Conservation (phyloP, 2,888 invertebrate species). For the Lasioglossum figueresi region DNA sequence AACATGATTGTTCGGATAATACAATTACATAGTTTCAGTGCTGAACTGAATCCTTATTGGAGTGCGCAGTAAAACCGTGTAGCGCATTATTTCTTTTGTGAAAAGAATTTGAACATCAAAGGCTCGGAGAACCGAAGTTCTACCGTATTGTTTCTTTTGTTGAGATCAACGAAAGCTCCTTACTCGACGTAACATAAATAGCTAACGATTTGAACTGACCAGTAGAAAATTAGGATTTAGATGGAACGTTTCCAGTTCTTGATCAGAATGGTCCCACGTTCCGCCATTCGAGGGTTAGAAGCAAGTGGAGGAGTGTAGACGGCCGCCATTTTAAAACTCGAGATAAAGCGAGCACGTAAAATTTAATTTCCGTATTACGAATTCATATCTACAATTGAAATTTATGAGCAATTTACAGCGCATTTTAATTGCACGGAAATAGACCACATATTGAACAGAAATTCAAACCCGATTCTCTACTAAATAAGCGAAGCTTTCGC, state of each 20-base stretch:
- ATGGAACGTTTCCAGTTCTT: not conserved
- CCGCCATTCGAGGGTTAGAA: not conserved
- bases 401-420: not conserved
- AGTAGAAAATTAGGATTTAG: not conserved
- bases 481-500: not conserved
- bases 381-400: not conserved
- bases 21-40: no score
- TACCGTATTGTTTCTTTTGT: no score
- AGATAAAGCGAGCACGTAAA: not conserved
- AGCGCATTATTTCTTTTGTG: no score
- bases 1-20: no score
- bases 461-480: not conserved
- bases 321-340: not conserved
- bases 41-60: no score
- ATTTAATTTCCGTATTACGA: not conserved
- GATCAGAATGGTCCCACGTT: no score
- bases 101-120: no score
- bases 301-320: not conserved
- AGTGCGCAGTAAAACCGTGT: no score
- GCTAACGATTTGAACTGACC: not conserved
- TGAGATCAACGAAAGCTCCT: no score
- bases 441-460: not conserved
- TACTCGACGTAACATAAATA: no score
- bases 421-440: not conserved
- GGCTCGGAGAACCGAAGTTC: no score